phyloP scores from a whole-genome alignment of 2,888 invertebrate genomes.

The Eristalinus sepulchralis region DNA sequence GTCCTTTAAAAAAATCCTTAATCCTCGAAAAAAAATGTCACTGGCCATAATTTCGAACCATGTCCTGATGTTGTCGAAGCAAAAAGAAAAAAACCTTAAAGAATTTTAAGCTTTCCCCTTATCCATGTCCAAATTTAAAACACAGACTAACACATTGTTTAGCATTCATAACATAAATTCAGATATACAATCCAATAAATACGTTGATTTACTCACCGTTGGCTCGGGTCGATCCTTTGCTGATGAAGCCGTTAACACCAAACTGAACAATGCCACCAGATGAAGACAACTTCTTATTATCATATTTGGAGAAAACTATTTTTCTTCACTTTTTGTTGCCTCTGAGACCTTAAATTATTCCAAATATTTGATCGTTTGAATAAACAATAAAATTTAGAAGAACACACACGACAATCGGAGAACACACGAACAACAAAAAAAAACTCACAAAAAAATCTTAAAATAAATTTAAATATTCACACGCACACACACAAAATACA shows the following conservation, averaged over 20 bases:
- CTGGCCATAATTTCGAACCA: too few relatives aligned
- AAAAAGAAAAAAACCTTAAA: too few relatives aligned
- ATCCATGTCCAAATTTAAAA: too few relatives aligned
- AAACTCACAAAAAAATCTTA: background rate
- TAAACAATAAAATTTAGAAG: slow-evolving; percentile 21
- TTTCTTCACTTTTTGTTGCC: background rate
- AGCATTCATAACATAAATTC: background rate
- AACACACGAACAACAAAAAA: background rate
- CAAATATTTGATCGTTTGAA: slow-evolving; percentile 40
- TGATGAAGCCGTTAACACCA: slow-evolving; percentile 57
- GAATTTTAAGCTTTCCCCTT: too few relatives aligned
- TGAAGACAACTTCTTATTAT: slow-evolving; percentile 57
- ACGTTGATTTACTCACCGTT: slow-evolving; percentile 46
- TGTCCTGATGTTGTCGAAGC: too few relatives aligned
- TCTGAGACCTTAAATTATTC: slow-evolving; percentile 46
- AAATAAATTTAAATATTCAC: slow-evolving; percentile 49
- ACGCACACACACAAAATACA: slow-evolving; percentile 11
- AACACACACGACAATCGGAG: background rate
- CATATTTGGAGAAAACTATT: slow-evolving; percentile 46
- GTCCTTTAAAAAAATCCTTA: too few relatives aligned
- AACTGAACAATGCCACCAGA: slow-evolving; percentile 41
- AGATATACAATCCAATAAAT: background rate
- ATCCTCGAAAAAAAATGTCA: too few relatives aligned
- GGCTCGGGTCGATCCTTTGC: slow-evolving; percentile 53
- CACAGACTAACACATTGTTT: too few relatives aligned